Base-by-base conservation (phyloP, 2,113 vertebrate genomes). In the Anarrhichthys ocellatus region DNA sequence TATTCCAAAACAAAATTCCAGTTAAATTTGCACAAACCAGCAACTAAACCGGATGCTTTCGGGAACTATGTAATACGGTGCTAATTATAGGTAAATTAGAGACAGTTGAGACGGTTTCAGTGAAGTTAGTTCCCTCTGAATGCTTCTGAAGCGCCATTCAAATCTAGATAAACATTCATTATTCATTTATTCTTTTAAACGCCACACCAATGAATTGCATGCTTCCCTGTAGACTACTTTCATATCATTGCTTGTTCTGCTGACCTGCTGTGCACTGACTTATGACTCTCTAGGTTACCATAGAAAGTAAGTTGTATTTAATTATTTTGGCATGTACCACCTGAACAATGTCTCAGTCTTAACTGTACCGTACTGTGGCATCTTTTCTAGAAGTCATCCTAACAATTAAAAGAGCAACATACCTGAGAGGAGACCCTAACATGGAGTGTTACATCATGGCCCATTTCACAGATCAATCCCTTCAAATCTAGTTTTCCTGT, bases 401-500 rank as follows among this genome's bases (percentile, higher is more conserved):
- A 5, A 58, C 2, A 54, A 6, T 10, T 11, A 44, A 73, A 1
- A 58, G 32, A 34, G 8, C 17, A 11, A 18, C 7, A 14, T 32
- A 13, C 8, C 36, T 3, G 27, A 4, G 2, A 18, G 46, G 4
- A 3, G 27, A 61, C 14, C 2, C 59, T 42, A 66, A 76, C 61
- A 38, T 50, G 17, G 56, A 44, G 46, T 24, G 14, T 20, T 44
- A 65, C 32, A 27, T 73, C n/a, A 58, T 22, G 34, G 14, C 22
- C 13, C 17, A 36, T 50, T 78, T 62, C 24, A 42, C 36, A 48
- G 59, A 82, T 70, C 38, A 42, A 69, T 74, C 46, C 24, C 8
- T 64, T 66, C 11, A 69, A 81, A 48, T 67, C 14, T 44, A 59
- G 32, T 79, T 70, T 38, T 78, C 61, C 52, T 18, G 0, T 62